Evolutionary conservation across 2,888 invertebrate genomes (phyloP).

Genomic region (Cataglyphis rosenhaueri): DNA sequence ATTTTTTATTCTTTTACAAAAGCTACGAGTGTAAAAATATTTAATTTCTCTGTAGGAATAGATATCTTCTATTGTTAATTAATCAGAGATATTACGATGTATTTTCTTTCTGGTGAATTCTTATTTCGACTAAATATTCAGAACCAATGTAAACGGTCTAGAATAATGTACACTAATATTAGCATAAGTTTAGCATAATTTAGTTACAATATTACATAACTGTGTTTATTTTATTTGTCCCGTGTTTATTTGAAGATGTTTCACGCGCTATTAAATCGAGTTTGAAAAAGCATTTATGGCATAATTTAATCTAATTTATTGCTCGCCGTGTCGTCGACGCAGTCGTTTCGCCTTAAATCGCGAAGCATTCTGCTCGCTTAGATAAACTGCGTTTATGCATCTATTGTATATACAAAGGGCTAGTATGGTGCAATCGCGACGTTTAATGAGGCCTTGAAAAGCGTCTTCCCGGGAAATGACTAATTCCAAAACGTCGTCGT

Average conservation of each 20-base stretch:
- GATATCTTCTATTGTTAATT: slow-evolving; percentile 3
- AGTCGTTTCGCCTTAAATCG: background rate
- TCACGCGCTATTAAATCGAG: background rate
- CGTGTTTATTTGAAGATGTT: background rate
- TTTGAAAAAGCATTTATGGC: background rate
- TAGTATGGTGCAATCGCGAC: background rate
- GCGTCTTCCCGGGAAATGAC: slow-evolving; percentile 25
- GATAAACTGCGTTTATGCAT: slow-evolving; percentile 37
- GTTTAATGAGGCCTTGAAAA: slow-evolving; percentile 34
- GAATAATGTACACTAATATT: slow-evolving; percentile 13
- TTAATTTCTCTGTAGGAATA: background rate
- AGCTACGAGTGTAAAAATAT: background rate
- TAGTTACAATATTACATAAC: background rate
- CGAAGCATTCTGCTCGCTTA: slow-evolving; percentile 15
- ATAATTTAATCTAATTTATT: slow-evolving; percentile 24
- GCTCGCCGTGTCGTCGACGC: background rate
- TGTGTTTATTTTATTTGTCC: slow-evolving; percentile 5
- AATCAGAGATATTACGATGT: background rate
- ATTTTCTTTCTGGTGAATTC: background rate
- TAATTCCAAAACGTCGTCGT: slow-evolving; percentile 32
- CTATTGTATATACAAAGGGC: slow-evolving; percentile 18
- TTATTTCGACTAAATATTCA: background rate
- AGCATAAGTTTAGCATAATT: background rate
- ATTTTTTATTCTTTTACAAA: background rate
- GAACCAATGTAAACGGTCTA: background rate